Evolutionary conservation across 1,140 invertebrate species (phyloP).

Genomic region (Trinorchestia longiramus): DNA sequence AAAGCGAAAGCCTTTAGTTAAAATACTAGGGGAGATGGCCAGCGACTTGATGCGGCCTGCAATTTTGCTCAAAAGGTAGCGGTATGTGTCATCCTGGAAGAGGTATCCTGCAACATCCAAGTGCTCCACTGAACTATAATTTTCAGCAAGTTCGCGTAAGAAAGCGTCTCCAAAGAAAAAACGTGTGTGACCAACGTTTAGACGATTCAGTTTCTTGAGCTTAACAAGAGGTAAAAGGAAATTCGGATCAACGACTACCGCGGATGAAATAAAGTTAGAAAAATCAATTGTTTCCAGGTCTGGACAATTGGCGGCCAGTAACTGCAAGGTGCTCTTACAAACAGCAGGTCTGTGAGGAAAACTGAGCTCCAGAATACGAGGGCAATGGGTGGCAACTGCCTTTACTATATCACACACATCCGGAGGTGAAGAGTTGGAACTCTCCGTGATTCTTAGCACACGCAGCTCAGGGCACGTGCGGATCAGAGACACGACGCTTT

Average conservation of each 20-base stretch:
- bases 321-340: background rate
- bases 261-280: background rate
- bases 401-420: background rate
- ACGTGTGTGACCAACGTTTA: background rate
- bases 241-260: background rate
- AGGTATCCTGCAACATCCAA: conserved; percentile 16
- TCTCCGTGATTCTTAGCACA: background rate
- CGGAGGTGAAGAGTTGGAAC: background rate
- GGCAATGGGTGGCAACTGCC: background rate
- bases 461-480: background rate
- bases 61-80: background rate
- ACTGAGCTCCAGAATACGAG: background rate
- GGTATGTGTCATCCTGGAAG: conserved; percentile 17
- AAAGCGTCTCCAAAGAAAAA: conserved; percentile 24
- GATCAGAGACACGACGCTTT: background rate
- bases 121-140: background rate
- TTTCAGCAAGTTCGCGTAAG: background rate
- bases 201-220: conserved; percentile 24
- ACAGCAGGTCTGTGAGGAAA: background rate
- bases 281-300: background rate
- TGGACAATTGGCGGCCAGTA: background rate
- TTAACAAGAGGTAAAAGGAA: conserved; percentile 36
- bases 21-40: background rate
- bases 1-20: conserved; percentile 5
- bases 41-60: background rate